Percentiles rank a stretch among this genome's conserved stretches.
phyloP scores from a whole-genome alignment of 2,888 invertebrate species.

The Sphaeridia pumilis region DNA sequence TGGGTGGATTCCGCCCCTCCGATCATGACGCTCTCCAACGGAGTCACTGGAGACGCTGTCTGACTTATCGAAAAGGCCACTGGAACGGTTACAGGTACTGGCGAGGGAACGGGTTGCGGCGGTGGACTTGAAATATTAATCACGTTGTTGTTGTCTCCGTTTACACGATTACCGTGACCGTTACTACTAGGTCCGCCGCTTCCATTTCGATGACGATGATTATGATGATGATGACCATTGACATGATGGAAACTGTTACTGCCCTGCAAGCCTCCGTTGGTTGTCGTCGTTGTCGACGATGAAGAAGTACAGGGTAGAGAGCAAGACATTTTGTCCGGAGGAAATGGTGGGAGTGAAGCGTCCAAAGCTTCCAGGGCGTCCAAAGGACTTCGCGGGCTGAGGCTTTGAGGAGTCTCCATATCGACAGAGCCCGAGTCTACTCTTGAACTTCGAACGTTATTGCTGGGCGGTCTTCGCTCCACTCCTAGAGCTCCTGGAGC shows the following conservation, averaged over 20 bases:
- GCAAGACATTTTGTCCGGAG: too few relatives aligned
- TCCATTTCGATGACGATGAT: slow-evolving; percentile 21
- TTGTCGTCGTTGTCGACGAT: slow-evolving; percentile 7
- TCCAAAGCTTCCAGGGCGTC: slow-evolving; percentile 36
- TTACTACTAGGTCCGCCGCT: slow-evolving; percentile 22
- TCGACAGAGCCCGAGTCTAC: slow-evolving; percentile 41
- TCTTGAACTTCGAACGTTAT: slow-evolving; percentile 37
- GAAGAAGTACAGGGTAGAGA: slow-evolving; percentile 43
- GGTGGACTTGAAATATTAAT: slow-evolving; percentile 30
- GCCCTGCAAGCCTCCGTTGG: slow-evolving; percentile 39
- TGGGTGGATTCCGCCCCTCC: slow-evolving; percentile 33
- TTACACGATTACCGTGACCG: slow-evolving; percentile 16
- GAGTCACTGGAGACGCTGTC: slow-evolving; percentile 33
- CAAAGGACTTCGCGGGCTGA: slow-evolving; percentile 40
- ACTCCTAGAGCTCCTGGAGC: too few relatives aligned
- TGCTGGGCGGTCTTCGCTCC: too few relatives aligned
- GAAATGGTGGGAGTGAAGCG: slow-evolving; percentile 31
- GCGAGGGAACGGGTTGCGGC: slow-evolving; percentile 26
- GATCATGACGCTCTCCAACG: slow-evolving; percentile 30
- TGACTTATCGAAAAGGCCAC: slow-evolving; percentile 33
- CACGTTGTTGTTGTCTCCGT: slow-evolving; percentile 29
- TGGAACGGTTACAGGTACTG: slow-evolving; percentile 32
- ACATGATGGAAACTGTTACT: not conserved
- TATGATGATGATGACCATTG: too few relatives aligned
- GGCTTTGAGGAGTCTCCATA: slow-evolving; percentile 39